A percentile compares a stretch with the other conserved stretches of the same genome.
Conservation (phyloP, 2,797 vertebrate species). For the Pangasius mekongensis region DNA sequence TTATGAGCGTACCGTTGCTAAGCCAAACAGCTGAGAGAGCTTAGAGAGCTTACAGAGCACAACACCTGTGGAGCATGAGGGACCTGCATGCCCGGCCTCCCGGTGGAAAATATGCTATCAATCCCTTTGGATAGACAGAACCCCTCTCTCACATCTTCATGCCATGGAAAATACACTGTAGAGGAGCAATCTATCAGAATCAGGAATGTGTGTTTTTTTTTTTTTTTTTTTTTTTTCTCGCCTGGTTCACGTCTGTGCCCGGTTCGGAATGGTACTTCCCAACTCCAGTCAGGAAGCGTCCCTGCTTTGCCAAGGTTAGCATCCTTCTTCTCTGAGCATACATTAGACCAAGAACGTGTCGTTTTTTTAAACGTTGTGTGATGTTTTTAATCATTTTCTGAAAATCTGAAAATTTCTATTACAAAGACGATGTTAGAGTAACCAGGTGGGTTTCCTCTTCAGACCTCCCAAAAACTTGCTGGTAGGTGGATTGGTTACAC, state of each 20-base stretch:
- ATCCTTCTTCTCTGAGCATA: neutral
- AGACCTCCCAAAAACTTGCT: neutral
- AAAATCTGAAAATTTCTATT: neutral
- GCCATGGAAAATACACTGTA: conserved; percentile 63
- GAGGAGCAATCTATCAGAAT: conserved; percentile 67
- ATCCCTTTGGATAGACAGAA: conserved; percentile 59
- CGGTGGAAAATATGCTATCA: conserved; percentile 54
- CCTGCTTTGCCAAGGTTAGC: neutral
- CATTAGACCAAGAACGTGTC: neutral
- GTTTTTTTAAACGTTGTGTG: no score
- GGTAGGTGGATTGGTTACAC: neutral
- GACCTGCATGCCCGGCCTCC: conserved; percentile 43
- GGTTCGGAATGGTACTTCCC: neutral
- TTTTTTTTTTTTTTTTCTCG: neutral
- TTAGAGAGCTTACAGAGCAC: conserved; percentile 30
- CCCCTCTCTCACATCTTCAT: conserved; percentile 40
- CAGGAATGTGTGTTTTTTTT: conserved; percentile 61
- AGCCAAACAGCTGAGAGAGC: conserved; percentile 24
- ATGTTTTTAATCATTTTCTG: neutral
- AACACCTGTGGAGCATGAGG: conserved; percentile 66
- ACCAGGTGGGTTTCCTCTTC: neutral
- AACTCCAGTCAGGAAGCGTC: neutral
- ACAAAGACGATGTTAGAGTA: neutral
- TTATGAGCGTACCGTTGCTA: neutral
- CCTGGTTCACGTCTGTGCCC: conserved; percentile 45